Conservation (phyloP, 2,113 vertebrate genomes). For the Leiothrix lutea region DNA sequence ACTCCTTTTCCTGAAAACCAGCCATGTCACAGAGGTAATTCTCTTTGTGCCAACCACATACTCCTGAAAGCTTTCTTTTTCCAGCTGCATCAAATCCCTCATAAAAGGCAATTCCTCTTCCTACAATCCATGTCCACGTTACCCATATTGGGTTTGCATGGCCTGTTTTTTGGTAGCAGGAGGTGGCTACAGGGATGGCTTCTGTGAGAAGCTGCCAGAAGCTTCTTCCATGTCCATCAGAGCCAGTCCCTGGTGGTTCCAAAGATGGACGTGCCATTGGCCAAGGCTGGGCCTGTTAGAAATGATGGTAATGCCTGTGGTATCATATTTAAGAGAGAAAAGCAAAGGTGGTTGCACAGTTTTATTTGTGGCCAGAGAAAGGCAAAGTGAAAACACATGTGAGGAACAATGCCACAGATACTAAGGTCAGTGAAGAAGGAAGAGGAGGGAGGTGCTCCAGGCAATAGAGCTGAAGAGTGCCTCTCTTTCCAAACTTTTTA, state of each 20-base stretch:
- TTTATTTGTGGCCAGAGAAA: not conserved
- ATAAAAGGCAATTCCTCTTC: not conserved
- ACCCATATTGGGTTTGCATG: not conserved
- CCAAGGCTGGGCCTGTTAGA: not conserved
- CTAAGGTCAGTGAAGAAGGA: not conserved
- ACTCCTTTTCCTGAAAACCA: not conserved
- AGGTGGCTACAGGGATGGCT: not conserved
- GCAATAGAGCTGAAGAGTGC: not conserved
- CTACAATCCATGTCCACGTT: fast-evolving
- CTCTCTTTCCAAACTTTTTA: not conserved
- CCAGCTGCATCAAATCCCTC: not conserved
- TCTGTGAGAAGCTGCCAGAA: not conserved
- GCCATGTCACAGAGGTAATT: not conserved
- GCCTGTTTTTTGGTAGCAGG: not conserved
- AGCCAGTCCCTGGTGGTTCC: not conserved
- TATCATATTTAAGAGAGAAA: not conserved
- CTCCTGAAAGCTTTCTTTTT: not conserved
- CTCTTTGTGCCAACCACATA: not conserved
- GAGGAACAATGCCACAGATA: not conserved
- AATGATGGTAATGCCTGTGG: fast-evolving
- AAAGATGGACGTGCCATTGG: not conserved
- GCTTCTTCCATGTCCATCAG: not conserved
- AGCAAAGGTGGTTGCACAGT: not conserved
- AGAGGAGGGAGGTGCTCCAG: not conserved
- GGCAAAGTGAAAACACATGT: not conserved